phyloP scores from a whole-genome alignment of 2,888 invertebrate species.

The Lycocerus yunnanus region DNA sequence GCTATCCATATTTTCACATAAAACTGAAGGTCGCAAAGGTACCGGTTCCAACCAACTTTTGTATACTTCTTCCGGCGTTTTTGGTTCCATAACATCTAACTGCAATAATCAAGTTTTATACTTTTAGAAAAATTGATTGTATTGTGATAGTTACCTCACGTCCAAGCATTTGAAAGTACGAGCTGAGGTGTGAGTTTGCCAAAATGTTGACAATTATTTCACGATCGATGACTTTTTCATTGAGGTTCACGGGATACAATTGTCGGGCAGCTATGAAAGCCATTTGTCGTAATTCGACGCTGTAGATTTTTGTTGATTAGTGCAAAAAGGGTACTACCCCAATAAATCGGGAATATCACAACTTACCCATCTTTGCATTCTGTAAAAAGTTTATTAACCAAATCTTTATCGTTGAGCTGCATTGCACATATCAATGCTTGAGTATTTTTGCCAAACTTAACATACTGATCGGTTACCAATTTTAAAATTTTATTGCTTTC shows the following conservation, averaged over 20 bases:
- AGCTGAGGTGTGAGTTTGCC: conserved; percentile 91
- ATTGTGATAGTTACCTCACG: conserved; percentile 70
- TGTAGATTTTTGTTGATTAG: conserved; percentile 48
- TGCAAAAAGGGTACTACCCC: too few species aligned
- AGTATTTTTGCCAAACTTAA: conserved; percentile 85
- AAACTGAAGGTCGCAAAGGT: conserved; percentile 70
- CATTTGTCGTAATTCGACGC: conserved; percentile 86
- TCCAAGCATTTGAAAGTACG: conserved; percentile 89
- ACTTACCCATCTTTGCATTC: conserved; percentile 83
- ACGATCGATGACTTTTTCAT: conserved; percentile 69
- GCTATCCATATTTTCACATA: conserved; percentile 80
- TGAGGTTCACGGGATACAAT: conserved; percentile 84
- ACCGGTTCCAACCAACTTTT: conserved; percentile 92
- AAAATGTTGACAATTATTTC: conserved; percentile 90
- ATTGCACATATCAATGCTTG: conserved; percentile 91
- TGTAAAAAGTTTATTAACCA: conserved; percentile 83
- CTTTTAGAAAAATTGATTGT: not conserved
- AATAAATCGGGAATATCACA: not conserved
- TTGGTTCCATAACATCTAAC: conserved; percentile 98
- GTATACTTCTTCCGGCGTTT: conserved; percentile 98
- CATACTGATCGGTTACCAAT: conserved; percentile 82
- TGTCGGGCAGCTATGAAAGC: conserved; percentile 97
- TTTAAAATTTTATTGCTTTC: conserved; percentile 77
- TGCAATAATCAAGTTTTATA: conserved; percentile 46
- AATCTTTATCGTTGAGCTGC: conserved; percentile 80